Evolutionary conservation across 2,888 invertebrate genomes (phyloP).

Genomic region (Exephanes ischioxanthus): DNA sequence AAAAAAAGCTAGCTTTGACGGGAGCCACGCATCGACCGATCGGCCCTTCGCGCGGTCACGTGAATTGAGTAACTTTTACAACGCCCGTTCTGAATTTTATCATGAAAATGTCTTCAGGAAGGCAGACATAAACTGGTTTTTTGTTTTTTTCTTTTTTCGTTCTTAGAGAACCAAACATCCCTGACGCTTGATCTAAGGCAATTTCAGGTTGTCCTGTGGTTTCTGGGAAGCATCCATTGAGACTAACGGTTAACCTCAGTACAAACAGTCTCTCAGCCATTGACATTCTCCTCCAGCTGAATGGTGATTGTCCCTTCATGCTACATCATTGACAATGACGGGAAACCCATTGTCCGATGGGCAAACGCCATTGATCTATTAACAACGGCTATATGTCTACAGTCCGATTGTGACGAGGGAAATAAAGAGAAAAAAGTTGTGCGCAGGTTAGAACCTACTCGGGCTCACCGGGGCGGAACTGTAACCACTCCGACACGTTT

Average conservation of each 20-base stretch:
- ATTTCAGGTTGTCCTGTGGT: neutral
- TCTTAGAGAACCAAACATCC: neutral
- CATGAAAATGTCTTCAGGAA: neutral
- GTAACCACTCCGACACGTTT: conserved; percentile 3
- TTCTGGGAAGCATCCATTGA: neutral
- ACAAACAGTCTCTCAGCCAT: neutral
- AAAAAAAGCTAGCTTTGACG: neutral
- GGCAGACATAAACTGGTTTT: no score
- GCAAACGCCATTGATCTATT: neutral
- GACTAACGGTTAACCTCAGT: neutral
- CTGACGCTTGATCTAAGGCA: neutral
- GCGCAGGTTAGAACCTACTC: neutral
- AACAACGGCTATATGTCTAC: neutral
- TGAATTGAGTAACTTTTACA: neutral
- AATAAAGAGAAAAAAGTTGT: neutral
- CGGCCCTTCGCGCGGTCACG: neutral
- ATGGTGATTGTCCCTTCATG: conserved; percentile 14
- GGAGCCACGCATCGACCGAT: neutral
- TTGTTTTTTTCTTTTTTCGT: no score
- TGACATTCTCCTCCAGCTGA: neutral
- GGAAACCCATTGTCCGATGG: neutral
- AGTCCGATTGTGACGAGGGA: neutral
- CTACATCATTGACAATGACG: conserved; percentile 6
- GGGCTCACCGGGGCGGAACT: neutral
- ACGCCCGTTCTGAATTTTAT: neutral